Percentiles rank a stretch among this genome's conserved stretches.
These are phyloP conservation scores for Micromussa lordhowensis DNA, from an alignment of 92 coral and sea anemone genomes.

Conservation along the genomic window DNA sequence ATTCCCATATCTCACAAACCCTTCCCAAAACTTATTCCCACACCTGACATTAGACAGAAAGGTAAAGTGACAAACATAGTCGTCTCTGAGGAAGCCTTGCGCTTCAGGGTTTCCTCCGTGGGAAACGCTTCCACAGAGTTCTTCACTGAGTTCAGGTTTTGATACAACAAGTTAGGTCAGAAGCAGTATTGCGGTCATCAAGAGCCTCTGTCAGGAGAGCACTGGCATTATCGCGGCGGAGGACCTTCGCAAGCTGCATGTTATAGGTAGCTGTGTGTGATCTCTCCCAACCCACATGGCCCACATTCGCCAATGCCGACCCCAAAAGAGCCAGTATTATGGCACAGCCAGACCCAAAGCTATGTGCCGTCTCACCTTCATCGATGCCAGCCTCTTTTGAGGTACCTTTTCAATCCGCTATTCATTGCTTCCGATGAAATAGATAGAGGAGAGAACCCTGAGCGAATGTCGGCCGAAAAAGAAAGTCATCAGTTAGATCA, in stretches of 20 bases:
- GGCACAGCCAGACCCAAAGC: slow-evolving; percentile 62
- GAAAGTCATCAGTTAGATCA: slow-evolving; percentile 46
- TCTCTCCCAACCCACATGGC: slow-evolving; percentile 70
- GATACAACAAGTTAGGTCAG: slow-evolving; percentile 42
- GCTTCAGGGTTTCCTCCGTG: not conserved
- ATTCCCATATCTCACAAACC: slow-evolving; percentile 21
- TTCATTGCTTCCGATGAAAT: slow-evolving; percentile 53
- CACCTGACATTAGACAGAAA: not conserved
- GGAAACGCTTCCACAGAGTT: slow-evolving; percentile 54
- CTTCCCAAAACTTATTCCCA: not conserved
- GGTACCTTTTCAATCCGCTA: slow-evolving; percentile 33
- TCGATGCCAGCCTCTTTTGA: slow-evolving; percentile 46
- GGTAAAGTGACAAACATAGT: not conserved
- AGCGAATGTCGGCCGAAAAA: slow-evolving; percentile 46
- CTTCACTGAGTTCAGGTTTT: slow-evolving; percentile 54
- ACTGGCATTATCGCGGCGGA: slow-evolving; percentile 42
- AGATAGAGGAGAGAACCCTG: slow-evolving; percentile 35
- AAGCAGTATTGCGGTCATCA: slow-evolving; percentile 41
- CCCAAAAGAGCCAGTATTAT: slow-evolving; percentile 59
- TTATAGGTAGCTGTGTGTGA: slow-evolving; percentile 58
- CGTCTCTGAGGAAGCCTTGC: slow-evolving; percentile 27
- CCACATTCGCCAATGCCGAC: slow-evolving; percentile 60
- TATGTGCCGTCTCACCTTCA: slow-evolving; percentile 63
- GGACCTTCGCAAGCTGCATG: slow-evolving; percentile 67
- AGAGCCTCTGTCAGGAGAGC: slow-evolving; percentile 48